Conservation (phyloP, 2,797 vertebrate genomes). For the Neosilurus hyrtlii region DNA sequence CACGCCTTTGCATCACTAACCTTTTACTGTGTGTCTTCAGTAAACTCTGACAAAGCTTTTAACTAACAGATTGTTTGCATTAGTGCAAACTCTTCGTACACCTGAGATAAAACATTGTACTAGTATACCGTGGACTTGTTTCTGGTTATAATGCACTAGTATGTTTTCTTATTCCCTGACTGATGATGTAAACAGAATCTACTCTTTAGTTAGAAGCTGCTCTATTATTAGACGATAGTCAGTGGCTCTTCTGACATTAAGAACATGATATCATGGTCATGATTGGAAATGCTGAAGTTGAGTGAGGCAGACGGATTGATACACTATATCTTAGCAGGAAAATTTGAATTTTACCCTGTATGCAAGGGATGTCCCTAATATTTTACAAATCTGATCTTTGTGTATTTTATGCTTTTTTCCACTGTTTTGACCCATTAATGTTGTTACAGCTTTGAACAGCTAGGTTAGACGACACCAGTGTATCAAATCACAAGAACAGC, state of each 20-base stretch:
- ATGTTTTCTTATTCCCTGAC: not conserved
- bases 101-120: too few relatives aligned
- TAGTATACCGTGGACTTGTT: not conserved
- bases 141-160: not conserved
- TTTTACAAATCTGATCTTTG: not conserved
- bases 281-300: not conserved
- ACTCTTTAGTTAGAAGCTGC: not conserved
- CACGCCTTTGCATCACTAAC: too few relatives aligned
- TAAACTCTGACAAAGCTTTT: too few relatives aligned
- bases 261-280: not conserved
- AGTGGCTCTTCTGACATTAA: not conserved
- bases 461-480: too few relatives aligned
- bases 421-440: too few relatives aligned
- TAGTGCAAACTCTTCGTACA: too few relatives aligned
- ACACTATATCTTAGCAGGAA: too few relatives aligned
- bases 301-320: not conserved
- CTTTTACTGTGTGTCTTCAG: too few relatives aligned
- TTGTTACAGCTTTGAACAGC: too few relatives aligned
- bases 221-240: not conserved
- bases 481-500: too few relatives aligned
- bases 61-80: too few relatives aligned
- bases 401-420: too few relatives aligned
- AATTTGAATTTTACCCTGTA: not conserved
- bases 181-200: not conserved
- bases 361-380: not conserved